Conservation (phyloP, 2,888 invertebrate species). For the Cataglyphis altisquamis region DNA sequence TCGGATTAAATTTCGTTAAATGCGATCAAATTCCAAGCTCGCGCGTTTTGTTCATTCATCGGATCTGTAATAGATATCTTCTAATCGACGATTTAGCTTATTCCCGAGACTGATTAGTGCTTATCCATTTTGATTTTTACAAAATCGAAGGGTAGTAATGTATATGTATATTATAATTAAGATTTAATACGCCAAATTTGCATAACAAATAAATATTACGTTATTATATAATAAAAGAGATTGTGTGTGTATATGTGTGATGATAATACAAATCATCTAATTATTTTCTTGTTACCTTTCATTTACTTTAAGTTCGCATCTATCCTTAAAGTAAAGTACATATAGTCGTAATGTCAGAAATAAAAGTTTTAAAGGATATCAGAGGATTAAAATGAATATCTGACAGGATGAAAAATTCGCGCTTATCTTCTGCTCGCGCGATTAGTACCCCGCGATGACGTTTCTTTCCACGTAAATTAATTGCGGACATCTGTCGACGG, state of each 20-base stretch:
- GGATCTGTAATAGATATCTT: slow-evolving; percentile 43
- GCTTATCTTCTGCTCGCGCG: slow-evolving; percentile 13
- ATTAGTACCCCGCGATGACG: slow-evolving; percentile 23
- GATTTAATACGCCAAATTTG: background rate
- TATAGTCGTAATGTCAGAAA: background rate
- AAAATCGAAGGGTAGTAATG: background rate
- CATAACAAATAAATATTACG: slow-evolving; percentile 6
- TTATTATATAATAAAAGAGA: background rate
- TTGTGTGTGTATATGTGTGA: too few relatives aligned
- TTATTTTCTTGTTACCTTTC: background rate
- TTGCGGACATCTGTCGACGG: slow-evolving; percentile 28
- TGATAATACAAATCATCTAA: background rate
- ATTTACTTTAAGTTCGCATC: background rate
- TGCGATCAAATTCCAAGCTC: slow-evolving; percentile 39
- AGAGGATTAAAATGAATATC: slow-evolving; percentile 24
- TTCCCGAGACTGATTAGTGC: slow-evolving; percentile 6
- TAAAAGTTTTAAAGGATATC: slow-evolving; percentile 29
- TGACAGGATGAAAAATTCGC: slow-evolving; percentile 37
- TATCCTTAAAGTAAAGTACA: background rate
- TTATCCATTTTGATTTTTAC: background rate
- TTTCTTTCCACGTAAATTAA: slow-evolving; percentile 41
- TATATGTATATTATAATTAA: too few relatives aligned
- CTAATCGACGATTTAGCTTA: slow-evolving; percentile 28
- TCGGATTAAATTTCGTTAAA: slow-evolving; percentile 51
- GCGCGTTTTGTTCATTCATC: slow-evolving; percentile 42